Base-by-base conservation (phyloP, 2,888 invertebrate species). In the Serripes groenlandicus region DNA sequence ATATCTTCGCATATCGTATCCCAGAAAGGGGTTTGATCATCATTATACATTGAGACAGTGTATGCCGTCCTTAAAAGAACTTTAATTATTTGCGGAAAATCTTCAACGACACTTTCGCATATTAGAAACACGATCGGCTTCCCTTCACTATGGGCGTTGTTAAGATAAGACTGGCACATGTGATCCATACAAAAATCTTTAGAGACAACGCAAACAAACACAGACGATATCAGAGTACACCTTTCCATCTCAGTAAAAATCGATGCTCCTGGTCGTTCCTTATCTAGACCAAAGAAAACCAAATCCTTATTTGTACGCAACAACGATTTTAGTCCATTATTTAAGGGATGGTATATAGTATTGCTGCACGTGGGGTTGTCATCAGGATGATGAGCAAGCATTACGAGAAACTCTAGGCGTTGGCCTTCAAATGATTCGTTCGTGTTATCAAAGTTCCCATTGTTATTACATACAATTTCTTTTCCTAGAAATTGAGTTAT, bases 81-180 rank as follows among this genome's bases (percentile, higher is more conserved):
- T n/a, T n/a, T n/a, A n/a, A n/a, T n/a, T n/a, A n/a, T n/a, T n/a
- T n/a, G n/a, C n/a, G n/a, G n/a, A n/a, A n/a, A n/a, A n/a, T n/a
- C n/a, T n/a, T n/a, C n/a, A n/a, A n/a, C n/a, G n/a, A n/a, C n/a
- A n/a, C n/a, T n/a, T n/a, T n/a, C n/a, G n/a, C n/a, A n/a, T n/a
- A n/a, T n/a, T n/a, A n/a, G n/a, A n/a, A n/a, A n/a, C n/a, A n/a
- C n/a, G n/a, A n/a, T n/a, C n/a, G n/a, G n/a, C n/a, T n/a, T n/a
- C n/a, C n/a, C n/a, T n/a, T n/a, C n/a, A n/a, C n/a, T n/a, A n/a
- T n/a, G n/a, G n/a, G n/a, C 56, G 37, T 75, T 54, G 35, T 37
- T 34, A 1, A 75, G 28, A 11, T 56, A 58, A 26, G 30, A 28
- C 23, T 75, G 58, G 30, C 75, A 75, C 75, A 68, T 69, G 7